Evolutionary conservation across 2,113 vertebrate genomes (phyloP).

Genomic region (Seriola aureovittata): DNA sequence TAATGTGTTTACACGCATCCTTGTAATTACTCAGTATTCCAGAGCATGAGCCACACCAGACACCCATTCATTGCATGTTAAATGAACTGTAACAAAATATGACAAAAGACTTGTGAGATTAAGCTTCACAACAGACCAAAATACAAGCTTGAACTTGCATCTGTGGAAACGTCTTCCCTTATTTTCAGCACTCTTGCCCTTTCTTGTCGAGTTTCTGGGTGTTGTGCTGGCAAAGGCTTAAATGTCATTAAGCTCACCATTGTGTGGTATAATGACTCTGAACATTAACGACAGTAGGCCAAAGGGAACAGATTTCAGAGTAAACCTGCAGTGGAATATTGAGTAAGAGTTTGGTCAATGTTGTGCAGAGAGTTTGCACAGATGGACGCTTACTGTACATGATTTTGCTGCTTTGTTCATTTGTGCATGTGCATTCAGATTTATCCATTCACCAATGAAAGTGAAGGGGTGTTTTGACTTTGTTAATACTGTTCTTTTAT

Average conservation of each 20-base stretch:
- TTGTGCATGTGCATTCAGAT: background rate
- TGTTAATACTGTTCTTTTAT: background rate
- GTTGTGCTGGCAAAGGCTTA: slow-evolving; percentile 63
- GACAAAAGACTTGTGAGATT: slow-evolving; percentile 39
- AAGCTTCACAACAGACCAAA: slow-evolving; percentile 30
- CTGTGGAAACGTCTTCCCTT: slow-evolving; percentile 43
- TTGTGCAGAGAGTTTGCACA: background rate
- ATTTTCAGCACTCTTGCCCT: slow-evolving; percentile 51
- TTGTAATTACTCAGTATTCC: background rate
- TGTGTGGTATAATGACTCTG: slow-evolving; percentile 38
- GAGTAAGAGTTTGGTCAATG: background rate
- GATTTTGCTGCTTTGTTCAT: background rate
- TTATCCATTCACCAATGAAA: background rate
- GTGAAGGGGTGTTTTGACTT: background rate
- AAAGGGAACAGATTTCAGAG: slow-evolving; percentile 34
- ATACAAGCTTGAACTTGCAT: slow-evolving; percentile 68
- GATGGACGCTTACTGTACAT: background rate
- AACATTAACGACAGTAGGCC: background rate
- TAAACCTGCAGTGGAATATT: background rate
- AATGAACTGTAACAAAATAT: slow-evolving; percentile 53
- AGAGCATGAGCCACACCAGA: slow-evolving; percentile 22
- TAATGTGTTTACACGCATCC: background rate
- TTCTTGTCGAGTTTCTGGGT: slow-evolving; percentile 70
- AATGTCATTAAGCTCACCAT: slow-evolving; percentile 54
- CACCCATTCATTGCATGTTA: slow-evolving; percentile 16